Percentiles rank a stretch among this genome's conserved stretches.
These are phyloP conservation scores for Anticlea derivata DNA, from an alignment of 2,888 invertebrate genomes.

Conservation along the genomic window DNA sequence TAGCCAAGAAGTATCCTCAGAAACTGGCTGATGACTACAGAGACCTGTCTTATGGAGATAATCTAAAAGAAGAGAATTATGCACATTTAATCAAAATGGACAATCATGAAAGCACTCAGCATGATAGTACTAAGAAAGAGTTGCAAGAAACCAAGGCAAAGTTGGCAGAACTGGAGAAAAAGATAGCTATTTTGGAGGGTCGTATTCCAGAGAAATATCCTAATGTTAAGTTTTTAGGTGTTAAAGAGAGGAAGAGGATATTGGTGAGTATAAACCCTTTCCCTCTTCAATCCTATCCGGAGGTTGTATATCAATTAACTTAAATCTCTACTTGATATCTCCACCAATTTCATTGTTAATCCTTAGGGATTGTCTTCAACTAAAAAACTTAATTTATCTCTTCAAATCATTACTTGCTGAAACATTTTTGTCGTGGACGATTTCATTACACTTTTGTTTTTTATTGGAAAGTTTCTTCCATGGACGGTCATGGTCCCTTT, in stretches of 20 bases:
- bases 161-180: slow-evolving; percentile 88
- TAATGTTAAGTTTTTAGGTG: slow-evolving; percentile 95
- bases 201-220: slow-evolving; percentile 93
- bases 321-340: too few relatives aligned
- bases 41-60: slow-evolving; percentile 54
- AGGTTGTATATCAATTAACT: too few relatives aligned
- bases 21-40: slow-evolving; percentile 51
- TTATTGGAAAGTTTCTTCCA: too few relatives aligned
- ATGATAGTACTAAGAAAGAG: slow-evolving; percentile 69
- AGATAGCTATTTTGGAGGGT: slow-evolving; percentile 88
- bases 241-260: slow-evolving; percentile 95
- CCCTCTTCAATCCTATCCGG: too few relatives aligned
- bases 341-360: too few relatives aligned
- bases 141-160: slow-evolving; percentile 85
- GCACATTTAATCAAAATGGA: slow-evolving; percentile 45
- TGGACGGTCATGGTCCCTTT: too few relatives aligned
- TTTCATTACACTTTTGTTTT: too few relatives aligned
- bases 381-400: too few relatives aligned
- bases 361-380: too few relatives aligned
- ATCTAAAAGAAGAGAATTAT: slow-evolving; percentile 51
- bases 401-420: too few relatives aligned
- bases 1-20: slow-evolving; percentile 46
- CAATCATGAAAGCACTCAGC: slow-evolving; percentile 43
- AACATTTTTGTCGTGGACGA: too few relatives aligned
- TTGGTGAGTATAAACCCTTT: slow-evolving; percentile 84